Base-by-base conservation (phyloP, 2,113 vertebrate species). In the Zosterops japonicus region DNA sequence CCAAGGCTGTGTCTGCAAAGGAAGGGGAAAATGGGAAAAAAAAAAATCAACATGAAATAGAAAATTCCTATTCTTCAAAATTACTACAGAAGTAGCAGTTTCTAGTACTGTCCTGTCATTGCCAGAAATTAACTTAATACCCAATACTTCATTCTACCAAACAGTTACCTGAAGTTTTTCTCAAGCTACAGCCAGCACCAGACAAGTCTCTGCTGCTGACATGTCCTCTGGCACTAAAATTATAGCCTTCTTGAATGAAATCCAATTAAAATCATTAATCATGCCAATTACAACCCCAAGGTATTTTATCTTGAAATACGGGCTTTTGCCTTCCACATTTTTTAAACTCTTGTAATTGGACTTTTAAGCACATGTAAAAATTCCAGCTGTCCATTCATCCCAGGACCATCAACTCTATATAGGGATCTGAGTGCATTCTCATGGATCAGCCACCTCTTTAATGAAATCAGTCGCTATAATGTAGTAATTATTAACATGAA, bases 1-100 rank as follows among this genome's bases (percentile, higher is more conserved):
- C 98, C 99, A 96, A 99, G 99, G 75, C 96, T 99, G 96, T 99
- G 96, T 72, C 99, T 99, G 94, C 33, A 97, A 69, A 81, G 11
- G 19, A 29, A 42, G 18, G 6, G 6, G 6, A 83, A 36, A 77
- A 77, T 18, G 0, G 17, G 33, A 44, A 55, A 19, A 4, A 9
- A 18, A 39, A 4, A 17, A 24, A 22, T 50, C 25, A 69, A n/a
- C 28, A 67, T 6, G 12, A 59, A 89, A 44, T 1, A 41, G 25
- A 76, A 39, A 81, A 71, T 41, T 78, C 70, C 57, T 65, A 11
- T 15, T 70, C 12, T 14, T 86, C 44, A 72, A 64, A 64, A 50
- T 16, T 25, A 59, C 10, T 50, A 44, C 12, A 46, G 22, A 53
- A 69, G 24, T 2, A 65, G 64, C 28, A 88, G 41, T 36, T 91